Evolutionary conservation across 2,113 vertebrate species (phyloP).

Genomic region (Chloropsis hardwickii): DNA sequence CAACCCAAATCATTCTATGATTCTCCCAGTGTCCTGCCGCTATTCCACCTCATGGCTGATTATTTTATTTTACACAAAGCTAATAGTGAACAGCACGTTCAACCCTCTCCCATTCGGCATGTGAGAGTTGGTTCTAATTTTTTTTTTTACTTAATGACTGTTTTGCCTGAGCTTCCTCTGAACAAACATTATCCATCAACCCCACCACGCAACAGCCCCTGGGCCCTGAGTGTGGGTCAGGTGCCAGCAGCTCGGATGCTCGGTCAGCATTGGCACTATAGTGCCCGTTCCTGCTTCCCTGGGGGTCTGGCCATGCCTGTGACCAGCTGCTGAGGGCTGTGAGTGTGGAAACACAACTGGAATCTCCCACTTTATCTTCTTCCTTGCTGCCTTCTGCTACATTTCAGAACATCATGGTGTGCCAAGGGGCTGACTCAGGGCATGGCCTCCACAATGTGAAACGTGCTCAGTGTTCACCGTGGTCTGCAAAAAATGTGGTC

Average conservation of each 20-base stretch:
- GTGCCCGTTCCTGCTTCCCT: not conserved
- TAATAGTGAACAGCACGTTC: not conserved
- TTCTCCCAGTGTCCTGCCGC: rapidly evolving
- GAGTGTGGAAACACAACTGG: rapidly evolving
- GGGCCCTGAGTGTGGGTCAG: not conserved
- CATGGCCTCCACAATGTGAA: not conserved
- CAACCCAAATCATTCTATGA: too few species aligned
- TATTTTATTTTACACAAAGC: not conserved
- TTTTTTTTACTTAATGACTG: too few species aligned
- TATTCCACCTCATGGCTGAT: not conserved
- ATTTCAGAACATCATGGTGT: rapidly evolving
- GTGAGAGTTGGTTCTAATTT: too few species aligned
- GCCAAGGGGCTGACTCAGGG: too few species aligned
- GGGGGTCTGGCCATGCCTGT: rapidly evolving
- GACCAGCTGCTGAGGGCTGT: rapidly evolving
- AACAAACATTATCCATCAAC: rapidly evolving
- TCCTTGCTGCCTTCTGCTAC: not conserved
- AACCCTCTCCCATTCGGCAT: rapidly evolving
- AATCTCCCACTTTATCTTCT: not conserved
- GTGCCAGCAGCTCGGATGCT: not conserved
- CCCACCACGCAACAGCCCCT: not conserved
- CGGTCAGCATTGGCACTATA: rapidly evolving
- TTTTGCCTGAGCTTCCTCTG: not conserved
- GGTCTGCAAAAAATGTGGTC: rapidly evolving
- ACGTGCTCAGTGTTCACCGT: rapidly evolving